Evolutionary conservation across 2,113 vertebrate genomes (phyloP).

Genomic region (Sander lucioperca): DNA sequence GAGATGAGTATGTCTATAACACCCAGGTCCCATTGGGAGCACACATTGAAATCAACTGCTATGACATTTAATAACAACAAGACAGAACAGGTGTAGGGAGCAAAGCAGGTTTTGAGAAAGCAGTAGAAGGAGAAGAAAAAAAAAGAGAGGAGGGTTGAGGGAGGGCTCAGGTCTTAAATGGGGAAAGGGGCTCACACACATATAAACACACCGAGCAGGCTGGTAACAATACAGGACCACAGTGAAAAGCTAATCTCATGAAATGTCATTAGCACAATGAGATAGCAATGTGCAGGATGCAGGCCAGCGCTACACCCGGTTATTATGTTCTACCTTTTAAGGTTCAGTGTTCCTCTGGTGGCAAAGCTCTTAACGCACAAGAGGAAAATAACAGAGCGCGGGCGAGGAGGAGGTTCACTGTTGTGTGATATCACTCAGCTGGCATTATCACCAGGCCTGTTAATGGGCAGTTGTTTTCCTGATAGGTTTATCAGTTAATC

Average conservation of each 20-base stretch:
- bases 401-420: slow-evolving; percentile 4
- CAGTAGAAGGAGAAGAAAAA: neutral
- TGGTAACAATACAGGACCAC: slow-evolving; percentile 36
- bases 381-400: slow-evolving; percentile 41
- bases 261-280: slow-evolving; percentile 72
- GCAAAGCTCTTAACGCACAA: slow-evolving; percentile 33
- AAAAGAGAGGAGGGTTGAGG: neutral
- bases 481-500: slow-evolving; percentile 46
- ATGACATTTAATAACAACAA: slow-evolving; percentile 60
- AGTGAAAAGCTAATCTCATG: slow-evolving; percentile 60
- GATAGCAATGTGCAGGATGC: slow-evolving; percentile 33
- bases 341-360: slow-evolving; percentile 40
- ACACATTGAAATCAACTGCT: slow-evolving; percentile 72
- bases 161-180: slow-evolving; percentile 15
- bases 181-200: neutral
- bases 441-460: slow-evolving; percentile 24
- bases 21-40: slow-evolving; percentile 51
- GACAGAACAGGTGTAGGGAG: neutral
- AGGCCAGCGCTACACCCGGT: slow-evolving; percentile 32
- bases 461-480: slow-evolving; percentile 42
- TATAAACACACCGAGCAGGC: slow-evolving; percentile 28
- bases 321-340: slow-evolving; percentile 70
- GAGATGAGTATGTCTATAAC: slow-evolving; percentile 59
- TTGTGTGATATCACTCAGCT: slow-evolving; percentile 17
- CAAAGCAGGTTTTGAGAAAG: neutral